Conservation (phyloP, 2,113 vertebrate genomes). For the Neotoma lepida region DNA sequence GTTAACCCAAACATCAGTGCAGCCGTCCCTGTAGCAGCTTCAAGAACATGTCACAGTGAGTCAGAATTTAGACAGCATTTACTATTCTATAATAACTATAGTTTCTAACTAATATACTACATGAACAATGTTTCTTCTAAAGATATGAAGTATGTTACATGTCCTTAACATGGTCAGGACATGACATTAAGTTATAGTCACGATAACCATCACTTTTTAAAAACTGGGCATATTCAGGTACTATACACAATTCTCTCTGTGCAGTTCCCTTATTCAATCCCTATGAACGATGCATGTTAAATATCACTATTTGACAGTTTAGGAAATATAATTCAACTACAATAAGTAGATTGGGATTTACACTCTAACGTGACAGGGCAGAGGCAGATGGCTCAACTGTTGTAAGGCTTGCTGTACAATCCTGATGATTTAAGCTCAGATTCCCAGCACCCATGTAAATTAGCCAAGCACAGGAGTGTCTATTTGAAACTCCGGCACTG, state of each 20-base stretch:
- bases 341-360: not conserved
- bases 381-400: too few relatives aligned
- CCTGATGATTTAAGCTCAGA: not conserved
- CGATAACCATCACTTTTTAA: slow-evolving; percentile 3
- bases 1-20: not conserved
- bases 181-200: not conserved
- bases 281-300: not conserved
- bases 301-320: slow-evolving; percentile 8
- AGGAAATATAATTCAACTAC: slow-evolving; percentile 13
- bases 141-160: not conserved
- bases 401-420: not conserved
- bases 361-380: not conserved
- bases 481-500: not conserved
- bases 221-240: not conserved
- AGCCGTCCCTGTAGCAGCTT: not conserved
- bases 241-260: not conserved
- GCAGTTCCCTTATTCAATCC: not conserved
- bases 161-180: not conserved
- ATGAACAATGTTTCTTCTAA: not conserved
- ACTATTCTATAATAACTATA: not conserved
- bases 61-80: not conserved
- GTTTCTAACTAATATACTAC: not conserved
- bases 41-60: slow-evolving; percentile 1
- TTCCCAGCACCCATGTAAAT: not conserved
- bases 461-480: not conserved